Base-by-base conservation (phyloP, 2,888 invertebrate genomes). In the Himalopsyche anomala region DNA sequence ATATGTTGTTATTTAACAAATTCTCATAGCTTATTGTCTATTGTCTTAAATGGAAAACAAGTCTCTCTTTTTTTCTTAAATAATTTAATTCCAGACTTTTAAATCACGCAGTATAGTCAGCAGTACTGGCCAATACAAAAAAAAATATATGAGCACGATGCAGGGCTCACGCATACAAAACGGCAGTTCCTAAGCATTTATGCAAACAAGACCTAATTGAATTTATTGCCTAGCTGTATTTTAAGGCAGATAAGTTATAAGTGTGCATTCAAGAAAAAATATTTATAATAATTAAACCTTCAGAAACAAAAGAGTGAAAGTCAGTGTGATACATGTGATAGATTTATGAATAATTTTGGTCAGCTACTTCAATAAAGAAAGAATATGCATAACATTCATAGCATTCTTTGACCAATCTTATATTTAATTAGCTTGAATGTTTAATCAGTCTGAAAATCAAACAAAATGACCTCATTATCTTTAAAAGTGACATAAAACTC, bases 71-170 rank as follows among this genome's bases (percentile, higher is more conserved):
- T 19, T 36, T 74, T 62, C n/a, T 19, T 74, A 38, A 74, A 38
- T 83, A 45, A 79, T 80, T 82, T 82, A 85, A 85, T 85, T 85
- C 85, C 85, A 85, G 85, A 85, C 85, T 85, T 85, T 38, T 42
- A 55, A 51, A 80, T 28, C 79, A 54, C 81, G 80, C 83, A 85
- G 69, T 81, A 85, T 83, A 83, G 85, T 83, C 85, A 56, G 85
- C 54, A 36, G 83, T 83, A 83, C 81, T 85, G 85, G 85, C 85
- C 83, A 83, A 62, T 62, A 85, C 85, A 85, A 80, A 54, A 51
- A 83, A 45, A 28, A 28, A 28, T n/a, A 80, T 80, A 80, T 62
- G 82, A 82, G 74, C 80, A 79, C 80, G 84, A 86, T 84, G 86
- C 86, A 84, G 83, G 86, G 82, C 86, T 81, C 69, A 56, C 82